A percentile compares a stretch with the other conserved stretches of the same genome.
phyloP scores from a whole-genome alignment of 2,113 vertebrate genomes.

The Meriones unguiculatus region DNA sequence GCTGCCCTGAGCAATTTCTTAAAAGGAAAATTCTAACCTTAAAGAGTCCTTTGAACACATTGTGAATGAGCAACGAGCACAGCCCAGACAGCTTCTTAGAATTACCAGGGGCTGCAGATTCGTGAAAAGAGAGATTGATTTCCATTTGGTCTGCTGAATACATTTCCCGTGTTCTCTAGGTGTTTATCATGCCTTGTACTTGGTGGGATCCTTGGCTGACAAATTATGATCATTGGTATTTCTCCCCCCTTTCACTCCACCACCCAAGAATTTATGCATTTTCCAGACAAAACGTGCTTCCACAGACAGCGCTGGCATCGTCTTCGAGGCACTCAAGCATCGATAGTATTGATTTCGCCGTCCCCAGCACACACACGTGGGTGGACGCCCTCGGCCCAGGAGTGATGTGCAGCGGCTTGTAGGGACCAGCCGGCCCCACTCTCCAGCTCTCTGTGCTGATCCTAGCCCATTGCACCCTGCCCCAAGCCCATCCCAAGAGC shows the following conservation, averaged over 20 bases:
- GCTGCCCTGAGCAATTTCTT: constrained; percentile 40
- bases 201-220: background rate
- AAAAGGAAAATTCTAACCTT: constrained; percentile 55
- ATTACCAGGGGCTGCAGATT: background rate
- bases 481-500: background rate
- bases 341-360: rapidly evolving
- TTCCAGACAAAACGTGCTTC: constrained; percentile 8
- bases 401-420: background rate
- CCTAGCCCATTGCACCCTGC: background rate
- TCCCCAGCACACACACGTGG: rapidly evolving
- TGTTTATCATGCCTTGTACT: background rate
- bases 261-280: background rate
- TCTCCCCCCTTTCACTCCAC: background rate
- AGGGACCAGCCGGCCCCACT: background rate
- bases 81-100: background rate
- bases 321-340: rapidly evolving
- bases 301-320: rapidly evolving
- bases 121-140: constrained; percentile 14
- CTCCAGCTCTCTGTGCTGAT: background rate
- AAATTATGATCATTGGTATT: background rate
- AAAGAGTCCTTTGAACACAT: background rate
- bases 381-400: rapidly evolving
- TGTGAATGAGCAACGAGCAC: background rate
- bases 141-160: background rate
- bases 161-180: background rate